These are phyloP conservation scores for Carettochelys insculpta DNA, from an alignment of 2,113 vertebrate genomes.

Conservation along the genomic window DNA sequence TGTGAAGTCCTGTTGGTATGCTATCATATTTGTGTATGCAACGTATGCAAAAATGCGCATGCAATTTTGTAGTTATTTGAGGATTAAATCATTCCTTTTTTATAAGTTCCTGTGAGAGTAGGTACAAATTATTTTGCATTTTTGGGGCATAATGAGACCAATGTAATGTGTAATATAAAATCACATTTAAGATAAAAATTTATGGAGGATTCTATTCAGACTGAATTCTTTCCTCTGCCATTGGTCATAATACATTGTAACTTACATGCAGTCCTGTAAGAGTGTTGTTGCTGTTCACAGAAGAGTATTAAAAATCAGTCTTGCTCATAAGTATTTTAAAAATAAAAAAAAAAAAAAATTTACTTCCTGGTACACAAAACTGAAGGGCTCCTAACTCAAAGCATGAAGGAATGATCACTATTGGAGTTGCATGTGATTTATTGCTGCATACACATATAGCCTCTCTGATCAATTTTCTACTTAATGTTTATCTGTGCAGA, in stretches of 20 bases:
- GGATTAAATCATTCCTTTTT: not conserved
- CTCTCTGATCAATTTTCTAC: not conserved
- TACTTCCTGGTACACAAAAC: not conserved
- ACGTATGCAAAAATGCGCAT: not conserved
- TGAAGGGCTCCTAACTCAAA: not conserved
- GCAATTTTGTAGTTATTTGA: not conserved
- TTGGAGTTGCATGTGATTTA: not conserved
- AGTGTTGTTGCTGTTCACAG: not conserved
- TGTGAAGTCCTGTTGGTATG: not conserved
- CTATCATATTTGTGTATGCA: not conserved
- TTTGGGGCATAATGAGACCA: not conserved
- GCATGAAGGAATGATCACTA: not conserved
- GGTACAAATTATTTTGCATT: not conserved
- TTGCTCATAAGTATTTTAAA: accelerated
- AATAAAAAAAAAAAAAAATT: not conserved
- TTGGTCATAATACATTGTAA: not conserved
- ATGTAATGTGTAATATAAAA: not conserved
- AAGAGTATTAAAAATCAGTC: not conserved
- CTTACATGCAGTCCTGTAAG: not conserved
- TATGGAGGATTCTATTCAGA: not conserved
- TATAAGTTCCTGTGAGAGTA: not conserved
- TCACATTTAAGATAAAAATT: not conserved
- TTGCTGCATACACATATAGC: not conserved
- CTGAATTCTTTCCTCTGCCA: not conserved
- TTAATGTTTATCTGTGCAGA: slow-evolving; percentile 78